These are phyloP conservation scores for Prionace glauca DNA, from an alignment of 2,797 vertebrate species.

Conservation along the genomic window DNA sequence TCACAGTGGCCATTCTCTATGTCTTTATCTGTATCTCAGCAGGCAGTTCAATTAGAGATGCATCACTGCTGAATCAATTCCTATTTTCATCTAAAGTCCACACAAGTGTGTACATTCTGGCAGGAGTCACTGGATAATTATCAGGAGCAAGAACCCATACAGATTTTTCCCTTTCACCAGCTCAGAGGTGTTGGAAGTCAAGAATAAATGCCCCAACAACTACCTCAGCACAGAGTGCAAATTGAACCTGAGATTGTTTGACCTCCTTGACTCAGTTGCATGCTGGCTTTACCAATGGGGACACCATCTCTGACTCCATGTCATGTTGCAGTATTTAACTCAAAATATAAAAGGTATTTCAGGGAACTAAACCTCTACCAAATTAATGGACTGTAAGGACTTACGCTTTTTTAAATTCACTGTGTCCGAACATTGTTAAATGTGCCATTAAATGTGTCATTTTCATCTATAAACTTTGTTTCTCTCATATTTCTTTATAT, in stretches of 20 bases:
- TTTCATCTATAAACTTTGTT: not conserved
- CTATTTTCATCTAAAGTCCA: not conserved
- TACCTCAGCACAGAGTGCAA: not conserved
- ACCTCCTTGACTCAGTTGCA: not conserved
- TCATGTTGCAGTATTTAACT: not conserved
- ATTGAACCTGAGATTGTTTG: not conserved
- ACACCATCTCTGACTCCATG: not conserved
- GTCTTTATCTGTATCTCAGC: not conserved
- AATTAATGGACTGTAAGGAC: not conserved
- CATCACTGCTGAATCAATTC: not conserved
- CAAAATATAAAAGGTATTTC: not conserved
- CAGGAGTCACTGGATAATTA: not conserved
- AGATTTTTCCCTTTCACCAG: not conserved
- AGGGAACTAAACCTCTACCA: not conserved
- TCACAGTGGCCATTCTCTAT: not conserved
- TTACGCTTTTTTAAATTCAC: not conserved
- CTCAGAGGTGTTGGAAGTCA: not conserved
- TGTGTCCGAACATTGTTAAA: not conserved
- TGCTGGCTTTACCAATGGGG: not conserved
- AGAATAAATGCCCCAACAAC: not conserved
- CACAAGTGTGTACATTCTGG: not conserved
- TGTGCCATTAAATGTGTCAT: not conserved
- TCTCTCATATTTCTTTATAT: not conserved
- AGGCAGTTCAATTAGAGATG: not conserved
- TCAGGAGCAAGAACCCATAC: not conserved